Evolutionary conservation across 2,888 invertebrate genomes (phyloP).

Genomic region (Drosophila prolongata): DNA sequence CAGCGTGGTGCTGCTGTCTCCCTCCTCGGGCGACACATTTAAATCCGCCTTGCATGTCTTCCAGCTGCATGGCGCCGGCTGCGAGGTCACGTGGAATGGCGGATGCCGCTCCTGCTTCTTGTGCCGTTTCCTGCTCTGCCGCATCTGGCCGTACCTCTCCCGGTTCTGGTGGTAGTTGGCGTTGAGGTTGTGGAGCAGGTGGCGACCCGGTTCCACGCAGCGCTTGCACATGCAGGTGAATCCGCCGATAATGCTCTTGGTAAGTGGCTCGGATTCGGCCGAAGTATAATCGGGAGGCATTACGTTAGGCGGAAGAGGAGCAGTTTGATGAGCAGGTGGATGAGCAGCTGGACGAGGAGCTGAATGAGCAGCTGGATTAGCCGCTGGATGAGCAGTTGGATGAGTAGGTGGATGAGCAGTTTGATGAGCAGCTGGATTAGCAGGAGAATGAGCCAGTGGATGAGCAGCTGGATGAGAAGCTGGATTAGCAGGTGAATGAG

Average conservation of each 20-base stretch:
- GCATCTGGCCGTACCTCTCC: background rate
- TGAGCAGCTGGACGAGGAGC: no score
- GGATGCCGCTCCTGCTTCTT: background rate
- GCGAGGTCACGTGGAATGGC: background rate
- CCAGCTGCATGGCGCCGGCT: slow-evolving; percentile 2
- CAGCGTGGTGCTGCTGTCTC: slow-evolving; percentile 20
- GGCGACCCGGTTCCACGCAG: slow-evolving; percentile 40
- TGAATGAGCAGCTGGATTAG: no score
- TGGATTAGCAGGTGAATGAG: no score
- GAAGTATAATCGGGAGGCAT: no score
- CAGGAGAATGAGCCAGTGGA: no score
- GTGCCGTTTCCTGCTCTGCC: background rate
- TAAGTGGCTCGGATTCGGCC: background rate
- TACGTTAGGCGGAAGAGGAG: no score
- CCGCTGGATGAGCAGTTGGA: no score
- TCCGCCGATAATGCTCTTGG: slow-evolving; percentile 28
- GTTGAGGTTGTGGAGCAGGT: slow-evolving; percentile 54
- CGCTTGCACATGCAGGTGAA: slow-evolving; percentile 48
- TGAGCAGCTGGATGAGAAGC: no score
- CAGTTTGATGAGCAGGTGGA: no score
- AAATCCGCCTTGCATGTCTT: background rate
- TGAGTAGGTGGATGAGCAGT: no score
- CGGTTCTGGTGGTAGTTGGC: background rate
- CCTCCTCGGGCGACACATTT: background rate
- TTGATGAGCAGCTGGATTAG: no score